Conservation (phyloP, 2,113 vertebrate genomes). For the Chamaea fasciata region DNA sequence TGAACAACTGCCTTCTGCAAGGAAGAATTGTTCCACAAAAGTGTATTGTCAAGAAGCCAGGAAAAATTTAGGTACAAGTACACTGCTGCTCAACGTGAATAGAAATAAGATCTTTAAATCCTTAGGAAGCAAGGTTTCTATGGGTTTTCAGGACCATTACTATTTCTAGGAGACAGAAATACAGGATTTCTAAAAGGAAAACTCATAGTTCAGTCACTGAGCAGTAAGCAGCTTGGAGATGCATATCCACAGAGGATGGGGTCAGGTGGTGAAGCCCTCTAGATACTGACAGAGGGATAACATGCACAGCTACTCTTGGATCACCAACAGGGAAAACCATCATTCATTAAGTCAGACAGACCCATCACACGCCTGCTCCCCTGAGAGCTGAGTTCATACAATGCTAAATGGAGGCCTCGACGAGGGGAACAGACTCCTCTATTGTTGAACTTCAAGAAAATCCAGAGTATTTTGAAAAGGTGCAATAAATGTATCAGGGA, state of each 20-base stretch:
- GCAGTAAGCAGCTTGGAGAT: fast-evolving
- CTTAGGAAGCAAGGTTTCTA: neutral
- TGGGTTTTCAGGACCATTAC: neutral
- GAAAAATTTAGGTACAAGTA: neutral
- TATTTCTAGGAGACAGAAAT: neutral
- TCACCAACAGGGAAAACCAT: neutral
- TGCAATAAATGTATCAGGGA: neutral
- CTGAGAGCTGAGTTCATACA: neutral
- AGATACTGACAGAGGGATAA: neutral
- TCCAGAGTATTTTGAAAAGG: neutral
- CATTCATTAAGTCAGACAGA: neutral
- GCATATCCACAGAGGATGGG: neutral
- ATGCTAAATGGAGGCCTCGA: fast-evolving
- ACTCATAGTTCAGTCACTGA: neutral
- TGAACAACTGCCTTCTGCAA: neutral
- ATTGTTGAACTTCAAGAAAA: neutral
- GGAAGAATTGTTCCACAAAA: neutral
- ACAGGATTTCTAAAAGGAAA: neutral
- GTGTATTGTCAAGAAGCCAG: neutral
- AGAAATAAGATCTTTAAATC: neutral
- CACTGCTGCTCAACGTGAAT: neutral
- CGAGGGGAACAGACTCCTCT: neutral
- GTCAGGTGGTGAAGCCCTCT: neutral
- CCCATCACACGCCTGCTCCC: fast-evolving
- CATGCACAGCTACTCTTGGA: neutral